A percentile compares a stretch with the other conserved stretches of the same genome.
phyloP scores from a whole-genome alignment of 2,113 vertebrate genomes.

The Sapajus apella region DNA sequence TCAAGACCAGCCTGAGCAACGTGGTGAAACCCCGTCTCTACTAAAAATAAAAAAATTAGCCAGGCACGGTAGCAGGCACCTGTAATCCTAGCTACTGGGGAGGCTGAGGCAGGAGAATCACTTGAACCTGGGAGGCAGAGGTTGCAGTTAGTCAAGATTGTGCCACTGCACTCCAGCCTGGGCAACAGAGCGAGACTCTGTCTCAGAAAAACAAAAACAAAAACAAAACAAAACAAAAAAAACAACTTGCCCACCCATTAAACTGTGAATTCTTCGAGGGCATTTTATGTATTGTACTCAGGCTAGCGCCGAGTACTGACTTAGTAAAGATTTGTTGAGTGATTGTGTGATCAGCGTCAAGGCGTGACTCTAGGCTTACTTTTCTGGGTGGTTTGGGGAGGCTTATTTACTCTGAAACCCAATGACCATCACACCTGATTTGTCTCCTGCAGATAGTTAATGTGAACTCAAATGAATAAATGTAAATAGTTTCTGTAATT shows the following conservation, averaged over 20 bases:
- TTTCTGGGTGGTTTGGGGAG: slow-evolving; percentile 26
- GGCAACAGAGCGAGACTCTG: no score
- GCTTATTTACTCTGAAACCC: background rate
- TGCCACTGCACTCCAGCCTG: no score
- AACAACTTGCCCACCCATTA: background rate
- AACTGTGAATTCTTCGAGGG: background rate
- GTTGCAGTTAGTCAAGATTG: no score
- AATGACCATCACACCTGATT: background rate
- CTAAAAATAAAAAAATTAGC: no score
- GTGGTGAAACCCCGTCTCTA: no score
- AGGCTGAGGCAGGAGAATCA: no score
- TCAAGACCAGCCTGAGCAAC: no score
- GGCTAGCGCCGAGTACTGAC: background rate
- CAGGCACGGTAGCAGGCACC: fast-evolving
- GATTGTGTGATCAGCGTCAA: background rate
- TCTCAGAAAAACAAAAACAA: no score
- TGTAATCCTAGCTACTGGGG: no score
- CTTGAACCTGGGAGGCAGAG: no score
- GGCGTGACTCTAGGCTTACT: background rate
- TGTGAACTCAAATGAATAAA: background rate
- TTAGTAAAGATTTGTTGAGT: background rate
- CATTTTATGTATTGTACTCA: background rate
- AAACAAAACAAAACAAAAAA: no score
- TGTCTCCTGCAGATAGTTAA: background rate
- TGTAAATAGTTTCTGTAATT: background rate